These are phyloP conservation scores for Corapipo altera DNA, from an alignment of 2,113 vertebrate species.

Conservation along the genomic window DNA sequence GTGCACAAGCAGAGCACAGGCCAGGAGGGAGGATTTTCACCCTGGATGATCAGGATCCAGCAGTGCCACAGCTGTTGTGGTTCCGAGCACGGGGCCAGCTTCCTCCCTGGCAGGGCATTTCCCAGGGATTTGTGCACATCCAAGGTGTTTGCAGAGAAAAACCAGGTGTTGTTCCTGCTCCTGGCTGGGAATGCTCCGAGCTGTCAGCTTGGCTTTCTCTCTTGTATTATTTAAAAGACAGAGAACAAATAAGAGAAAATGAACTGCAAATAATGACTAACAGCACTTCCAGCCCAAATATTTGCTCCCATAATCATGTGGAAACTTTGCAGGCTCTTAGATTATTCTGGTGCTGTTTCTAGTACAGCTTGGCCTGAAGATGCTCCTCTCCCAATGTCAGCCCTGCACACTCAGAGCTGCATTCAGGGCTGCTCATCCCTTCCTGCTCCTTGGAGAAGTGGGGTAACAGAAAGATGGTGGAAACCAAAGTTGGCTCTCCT, in stretches of 20 bases:
- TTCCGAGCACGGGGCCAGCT: background rate
- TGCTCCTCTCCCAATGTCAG: background rate
- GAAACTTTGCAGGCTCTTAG: background rate
- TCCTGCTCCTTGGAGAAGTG: fast-evolving
- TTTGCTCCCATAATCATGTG: slow-evolving; percentile 26
- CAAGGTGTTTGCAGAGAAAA: background rate
- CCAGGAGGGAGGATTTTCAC: background rate
- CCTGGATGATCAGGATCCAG: background rate
- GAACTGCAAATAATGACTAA: slow-evolving; percentile 64
- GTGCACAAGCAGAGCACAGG: fast-evolving
- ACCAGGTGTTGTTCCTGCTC: background rate
- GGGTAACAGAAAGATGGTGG: background rate
- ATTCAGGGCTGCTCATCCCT: background rate
- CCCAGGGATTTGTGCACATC: background rate
- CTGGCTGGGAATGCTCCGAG: background rate
- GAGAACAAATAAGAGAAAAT: slow-evolving; percentile 64
- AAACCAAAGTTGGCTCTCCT: background rate
- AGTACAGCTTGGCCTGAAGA: background rate
- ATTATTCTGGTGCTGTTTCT: background rate
- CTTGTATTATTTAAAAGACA: slow-evolving; percentile 53
- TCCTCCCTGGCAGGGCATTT: background rate
- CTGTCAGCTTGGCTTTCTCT: slow-evolving; percentile 5
- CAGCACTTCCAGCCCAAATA: slow-evolving; percentile 38
- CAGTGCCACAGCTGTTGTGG: fast-evolving
- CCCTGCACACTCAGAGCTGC: background rate